Percentiles rank a stretch among this genome's conserved stretches.
These are phyloP conservation scores for Ctenomys sociabilis DNA, from an alignment of 2,113 vertebrate genomes.

Conservation along the genomic window DNA sequence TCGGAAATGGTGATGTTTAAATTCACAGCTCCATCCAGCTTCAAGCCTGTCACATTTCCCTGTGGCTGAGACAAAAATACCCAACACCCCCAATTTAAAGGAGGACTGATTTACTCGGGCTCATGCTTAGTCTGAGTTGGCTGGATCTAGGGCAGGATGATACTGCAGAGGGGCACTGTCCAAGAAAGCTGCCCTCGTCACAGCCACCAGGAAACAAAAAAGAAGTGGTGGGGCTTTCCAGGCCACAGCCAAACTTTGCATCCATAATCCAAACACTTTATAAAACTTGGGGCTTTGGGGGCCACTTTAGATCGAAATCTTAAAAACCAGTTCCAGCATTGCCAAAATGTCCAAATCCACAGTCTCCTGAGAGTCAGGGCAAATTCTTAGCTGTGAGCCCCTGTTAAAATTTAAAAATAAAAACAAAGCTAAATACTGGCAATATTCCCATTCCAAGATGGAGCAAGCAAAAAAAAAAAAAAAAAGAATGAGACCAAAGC, in stretches of 20 bases:
- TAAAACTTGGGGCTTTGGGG: neutral
- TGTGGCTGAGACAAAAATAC: neutral
- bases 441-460: neutral
- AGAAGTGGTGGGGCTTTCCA: neutral
- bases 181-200: neutral
- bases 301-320: neutral
- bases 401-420: neutral
- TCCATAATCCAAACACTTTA: neutral
- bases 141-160: neutral
- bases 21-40: neutral
- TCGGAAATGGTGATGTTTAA: constrained; percentile 11
- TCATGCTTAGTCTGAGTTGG: neutral
- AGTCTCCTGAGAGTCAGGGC: neutral
- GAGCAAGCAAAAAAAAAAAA: neutral
- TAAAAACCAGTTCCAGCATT: neutral
- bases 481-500: neutral
- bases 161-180: neutral
- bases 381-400: neutral
- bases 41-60: neutral
- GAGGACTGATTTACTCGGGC: neutral
- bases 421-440: neutral
- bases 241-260: neutral
- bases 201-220: neutral
- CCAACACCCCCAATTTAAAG: neutral
- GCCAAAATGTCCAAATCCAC: neutral